Base-by-base conservation (phyloP, 2,113 vertebrate genomes). In the Struthidea cinerea region DNA sequence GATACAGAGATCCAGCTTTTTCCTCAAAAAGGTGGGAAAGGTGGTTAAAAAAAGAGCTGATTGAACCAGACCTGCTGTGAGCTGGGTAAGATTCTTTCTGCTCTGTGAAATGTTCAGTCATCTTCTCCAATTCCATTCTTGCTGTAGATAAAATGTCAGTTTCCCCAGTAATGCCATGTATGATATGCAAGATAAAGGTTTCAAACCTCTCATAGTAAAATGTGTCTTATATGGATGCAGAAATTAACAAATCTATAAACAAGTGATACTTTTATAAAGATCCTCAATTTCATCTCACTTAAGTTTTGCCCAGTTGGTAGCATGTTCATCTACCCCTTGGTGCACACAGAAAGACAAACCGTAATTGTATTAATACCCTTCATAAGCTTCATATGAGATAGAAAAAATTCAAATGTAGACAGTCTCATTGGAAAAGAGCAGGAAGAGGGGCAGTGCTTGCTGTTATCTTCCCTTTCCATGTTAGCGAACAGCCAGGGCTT, bases 321-420 rank as follows among this genome's bases (percentile, higher is more conserved):
- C 23, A 57, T 3, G 3, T 87, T 84, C 26, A 13, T 67, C 39
- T 87, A 4, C 4, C 14, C 5, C 24, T 59, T 55, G 10, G 7
- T 85, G 28, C 23, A 50, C 30, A 27, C 12, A 23, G 37, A 87
- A 74, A 35, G 47, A 35, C 23, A 59, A 75, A 71, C 14, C 14
- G 11, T 46, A 14, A 5, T 42, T 33, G 8, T 56, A 14, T 92
- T 56, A 60, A 32, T 73, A 35, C 2, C 22, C 39, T 80, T 56
- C 2, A 3, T 61, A 39, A 69, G 17, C 53, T 76, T 86, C 2
- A 2, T 50, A 42, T 2, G 2, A 73, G 63, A 50, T 20, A 0
- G 1, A 69, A 55, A n/a, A 84, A 8, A 53, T 8, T 64, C 22
- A 24, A 46, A 41, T 57, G 22, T 42, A 64, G n/a, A 8, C 2